Evolutionary conservation across 35 echinoderm and acorn worm species (phyloP), one percentile per base, ranked within the genome.

Genomic region (Heliocidaris erythrogramma): DNA sequence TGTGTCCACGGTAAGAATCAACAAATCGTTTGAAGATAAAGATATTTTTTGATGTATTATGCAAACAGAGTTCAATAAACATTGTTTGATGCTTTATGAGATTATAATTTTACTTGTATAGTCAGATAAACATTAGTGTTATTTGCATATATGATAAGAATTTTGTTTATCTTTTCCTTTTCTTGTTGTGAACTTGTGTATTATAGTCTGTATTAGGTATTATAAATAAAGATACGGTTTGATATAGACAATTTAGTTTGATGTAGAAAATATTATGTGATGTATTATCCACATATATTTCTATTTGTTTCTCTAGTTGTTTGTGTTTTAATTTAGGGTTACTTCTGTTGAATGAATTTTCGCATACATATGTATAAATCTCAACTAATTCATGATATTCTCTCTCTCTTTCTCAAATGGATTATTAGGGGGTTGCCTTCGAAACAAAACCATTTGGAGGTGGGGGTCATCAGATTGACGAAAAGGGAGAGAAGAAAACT

Each of bases 381-480:
- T 78, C 4, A n/a, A 8, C 5, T 78, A n/a, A 78, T 78, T 21
- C n/a, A 78, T 78, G 65, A 78, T 27, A 78, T n/a, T 78, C 0
- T 78, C 8, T 78, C 27, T 78, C 65, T 78, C 27, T n/a, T n/a
- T 78, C 65, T n/a, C 65, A 12, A 56, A 27, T 78, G 17, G 8
- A 78, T 29, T 21, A 18, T 85, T 49, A 97, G 98, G 97, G 98
- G 18, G 96, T 86, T 93, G 94, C 94, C 32, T 88, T 97, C 32
- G 94, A 97, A 49, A 97, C 98, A 18, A 99, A 97, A 84, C 85
- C 98, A 21, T n/a, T 65, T 18, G 98, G 98, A 21, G 98, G 98
- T 18, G 98, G 97, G 24, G 98, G 98, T 30, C 93, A 96, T 61
- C 35, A 94, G 31, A 86, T 96, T 13, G 97, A 97, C 94, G 96